phyloP scores from a whole-genome alignment of 1,140 invertebrate genomes.

The Drosophila murphyi region DNA sequence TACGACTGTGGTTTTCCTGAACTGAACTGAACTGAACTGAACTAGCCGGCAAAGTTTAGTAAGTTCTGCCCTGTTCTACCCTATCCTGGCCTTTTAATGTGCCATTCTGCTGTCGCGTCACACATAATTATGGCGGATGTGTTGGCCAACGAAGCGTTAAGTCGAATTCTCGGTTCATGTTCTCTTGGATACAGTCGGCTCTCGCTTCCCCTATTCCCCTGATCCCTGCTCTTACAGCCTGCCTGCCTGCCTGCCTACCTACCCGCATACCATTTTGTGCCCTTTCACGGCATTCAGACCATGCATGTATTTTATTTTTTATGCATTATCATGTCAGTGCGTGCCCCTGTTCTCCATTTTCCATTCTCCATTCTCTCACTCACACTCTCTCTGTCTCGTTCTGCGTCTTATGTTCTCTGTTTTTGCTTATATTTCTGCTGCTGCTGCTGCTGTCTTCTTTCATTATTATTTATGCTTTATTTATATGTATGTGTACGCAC shows the following conservation, averaged over 20 bases:
- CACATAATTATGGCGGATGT: constrained; percentile 84
- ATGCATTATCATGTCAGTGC: constrained; percentile 78
- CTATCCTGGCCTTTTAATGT: constrained; percentile 66
- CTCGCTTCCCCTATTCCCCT: background rate
- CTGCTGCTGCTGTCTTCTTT: constrained; percentile 61
- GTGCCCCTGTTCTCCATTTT: constrained; percentile 29
- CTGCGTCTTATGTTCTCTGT: background rate
- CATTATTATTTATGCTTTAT: constrained; percentile 83
- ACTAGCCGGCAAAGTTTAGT: constrained; percentile 21
- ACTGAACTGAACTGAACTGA: background rate
- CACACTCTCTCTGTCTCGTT: too few species aligned
- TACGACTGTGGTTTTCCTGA: constrained; percentile 41
- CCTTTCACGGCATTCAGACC: constrained; percentile 63
- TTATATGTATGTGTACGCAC: constrained; percentile 76
- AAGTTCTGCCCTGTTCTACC: constrained; percentile 2
- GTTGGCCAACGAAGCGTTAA: constrained; percentile 79
- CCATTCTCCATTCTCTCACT: background rate
- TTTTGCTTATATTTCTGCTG: constrained; percentile 1
- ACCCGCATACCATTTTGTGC: constrained; percentile 48
- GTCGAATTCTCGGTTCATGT: constrained; percentile 70
- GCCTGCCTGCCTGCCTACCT: constrained; percentile 8
- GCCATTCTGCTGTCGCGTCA: constrained; percentile 73
- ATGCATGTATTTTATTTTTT: constrained; percentile 81
- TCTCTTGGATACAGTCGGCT: constrained; percentile 25
- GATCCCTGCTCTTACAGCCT: too few species aligned